phyloP scores from a whole-genome alignment of 2,888 invertebrate species.

The Metallyticus violacea region DNA sequence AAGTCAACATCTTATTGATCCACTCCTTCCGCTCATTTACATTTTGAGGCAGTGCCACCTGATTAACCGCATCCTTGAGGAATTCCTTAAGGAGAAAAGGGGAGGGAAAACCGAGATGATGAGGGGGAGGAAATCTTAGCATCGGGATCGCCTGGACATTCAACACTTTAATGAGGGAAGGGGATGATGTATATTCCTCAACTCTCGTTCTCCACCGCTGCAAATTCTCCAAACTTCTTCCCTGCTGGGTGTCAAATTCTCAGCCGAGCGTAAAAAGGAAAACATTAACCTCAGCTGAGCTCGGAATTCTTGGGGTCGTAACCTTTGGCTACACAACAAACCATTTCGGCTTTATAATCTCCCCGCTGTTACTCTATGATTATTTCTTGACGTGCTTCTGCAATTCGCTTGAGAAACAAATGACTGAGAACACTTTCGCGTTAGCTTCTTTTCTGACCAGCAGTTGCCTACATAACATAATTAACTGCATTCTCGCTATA shows the following conservation, averaged over 20 bases:
- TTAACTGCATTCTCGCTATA: too few relatives aligned
- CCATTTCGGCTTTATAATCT: too few relatives aligned
- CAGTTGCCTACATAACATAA: too few relatives aligned
- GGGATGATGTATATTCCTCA: neutral
- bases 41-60: neutral
- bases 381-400: too few relatives aligned
- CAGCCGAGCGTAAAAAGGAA: neutral
- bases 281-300: neutral
- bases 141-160: neutral
- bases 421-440: too few relatives aligned
- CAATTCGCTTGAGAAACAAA: too few relatives aligned
- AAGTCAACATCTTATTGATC: neutral
- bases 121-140: too few relatives aligned
- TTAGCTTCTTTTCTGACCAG: too few relatives aligned
- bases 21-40: neutral
- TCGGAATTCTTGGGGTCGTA: neutral
- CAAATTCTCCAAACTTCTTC: neutral
- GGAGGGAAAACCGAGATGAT: neutral
- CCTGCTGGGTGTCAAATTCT: neutral
- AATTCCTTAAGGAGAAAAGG: neutral
- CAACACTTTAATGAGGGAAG: neutral
- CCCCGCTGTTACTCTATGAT: too few relatives aligned
- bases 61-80: neutral
- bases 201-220: too few relatives aligned
- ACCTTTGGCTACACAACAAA: neutral